Conservation (phyloP, 2,797 vertebrate genomes). For the Diplodus puntazzo region DNA sequence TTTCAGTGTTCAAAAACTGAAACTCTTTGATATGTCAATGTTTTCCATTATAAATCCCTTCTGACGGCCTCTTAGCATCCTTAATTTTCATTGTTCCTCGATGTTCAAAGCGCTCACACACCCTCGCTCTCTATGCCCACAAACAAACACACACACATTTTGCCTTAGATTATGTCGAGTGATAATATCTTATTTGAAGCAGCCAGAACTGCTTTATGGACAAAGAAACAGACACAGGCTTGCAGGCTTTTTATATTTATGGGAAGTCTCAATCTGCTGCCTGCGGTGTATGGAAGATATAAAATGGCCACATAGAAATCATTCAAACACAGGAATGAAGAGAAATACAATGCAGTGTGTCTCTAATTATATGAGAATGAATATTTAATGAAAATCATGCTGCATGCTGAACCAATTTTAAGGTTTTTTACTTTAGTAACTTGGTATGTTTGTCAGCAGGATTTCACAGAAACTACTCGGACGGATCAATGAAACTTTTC, state of each 20-base stretch:
- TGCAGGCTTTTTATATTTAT: conserved; percentile 6
- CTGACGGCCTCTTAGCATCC: conserved; percentile 39
- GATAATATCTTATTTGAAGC: conserved; percentile 41
- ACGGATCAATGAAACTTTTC: too few species aligned
- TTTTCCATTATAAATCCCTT: conserved; percentile 57
- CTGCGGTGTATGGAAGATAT: not conserved
- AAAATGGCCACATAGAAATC: not conserved
- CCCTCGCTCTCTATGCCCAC: not conserved
- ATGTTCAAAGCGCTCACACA: conserved; percentile 53
- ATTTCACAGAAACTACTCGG: too few species aligned
- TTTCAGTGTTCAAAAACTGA: conserved; percentile 39
- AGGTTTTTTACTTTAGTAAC: not conserved
- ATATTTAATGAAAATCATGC: not conserved
- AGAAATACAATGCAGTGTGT: not conserved
- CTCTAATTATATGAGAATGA: too few species aligned
- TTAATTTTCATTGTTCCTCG: conserved; percentile 58
- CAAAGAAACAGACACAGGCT: conserved; percentile 12
- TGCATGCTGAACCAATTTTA: not conserved
- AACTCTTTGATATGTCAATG: conserved; percentile 71
- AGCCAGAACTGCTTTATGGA: conserved; percentile 8
- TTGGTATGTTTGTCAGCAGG: too few species aligned
- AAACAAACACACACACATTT: conserved; percentile 6
- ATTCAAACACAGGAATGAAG: not conserved
- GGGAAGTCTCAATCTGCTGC: not conserved
- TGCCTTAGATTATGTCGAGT: conserved; percentile 28